These are phyloP conservation scores for Macrosiphum euphorbiae DNA, from an alignment of 2,888 invertebrate genomes.

Conservation along the genomic window DNA sequence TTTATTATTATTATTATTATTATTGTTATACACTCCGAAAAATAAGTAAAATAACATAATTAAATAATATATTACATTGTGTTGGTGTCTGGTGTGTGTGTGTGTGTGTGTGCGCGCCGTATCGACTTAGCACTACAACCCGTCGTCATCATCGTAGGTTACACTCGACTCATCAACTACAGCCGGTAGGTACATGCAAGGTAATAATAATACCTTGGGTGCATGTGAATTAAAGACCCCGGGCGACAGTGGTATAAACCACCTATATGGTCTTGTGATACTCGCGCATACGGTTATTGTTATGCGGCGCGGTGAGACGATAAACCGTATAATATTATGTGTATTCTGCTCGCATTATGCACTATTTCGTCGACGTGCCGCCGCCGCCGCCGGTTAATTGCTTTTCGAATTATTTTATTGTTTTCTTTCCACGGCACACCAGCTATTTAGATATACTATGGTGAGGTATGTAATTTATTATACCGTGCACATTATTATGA, in stretches of 20 bases:
- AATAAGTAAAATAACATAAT: background rate
- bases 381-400: constrained; percentile 9
- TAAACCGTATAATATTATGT: background rate
- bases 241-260: background rate
- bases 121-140: background rate
- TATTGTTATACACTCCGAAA: background rate
- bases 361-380: background rate
- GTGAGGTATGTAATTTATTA: no score
- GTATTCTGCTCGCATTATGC: background rate
- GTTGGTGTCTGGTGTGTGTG: background rate
- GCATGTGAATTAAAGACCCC: background rate
- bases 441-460: no score
- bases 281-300: background rate
- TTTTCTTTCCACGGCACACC: background rate
- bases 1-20: background rate
- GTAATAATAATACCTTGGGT: background rate
- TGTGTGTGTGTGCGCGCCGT: background rate
- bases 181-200: background rate
- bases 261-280: background rate
- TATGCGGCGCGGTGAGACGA: background rate
- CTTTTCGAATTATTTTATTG: background rate
- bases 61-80: background rate
- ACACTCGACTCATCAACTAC: background rate
- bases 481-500: background rate
- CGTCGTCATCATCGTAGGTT: background rate